Conservation (phyloP, 2,797 vertebrate species). For the Sebastes hubbsi region DNA sequence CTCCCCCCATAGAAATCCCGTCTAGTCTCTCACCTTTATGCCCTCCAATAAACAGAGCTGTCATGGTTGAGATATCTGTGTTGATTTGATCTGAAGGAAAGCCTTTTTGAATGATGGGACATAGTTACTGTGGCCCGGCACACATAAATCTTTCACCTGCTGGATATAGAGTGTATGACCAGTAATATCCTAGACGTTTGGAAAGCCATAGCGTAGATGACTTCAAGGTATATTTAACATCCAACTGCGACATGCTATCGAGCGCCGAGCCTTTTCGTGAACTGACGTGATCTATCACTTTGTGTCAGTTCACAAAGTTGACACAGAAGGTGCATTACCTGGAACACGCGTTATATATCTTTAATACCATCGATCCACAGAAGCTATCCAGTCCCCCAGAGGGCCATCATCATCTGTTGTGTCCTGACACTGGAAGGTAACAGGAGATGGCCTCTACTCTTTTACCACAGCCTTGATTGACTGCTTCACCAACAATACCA, state of each 20-base stretch:
- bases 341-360: background rate
- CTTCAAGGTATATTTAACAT: conserved; percentile 43
- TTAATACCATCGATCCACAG: conserved; percentile 6
- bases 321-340: background rate
- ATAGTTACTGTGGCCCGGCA: background rate
- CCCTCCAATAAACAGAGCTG: conserved; percentile 69
- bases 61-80: conserved; percentile 59
- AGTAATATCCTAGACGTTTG: background rate
- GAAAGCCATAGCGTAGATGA: conserved; percentile 24
- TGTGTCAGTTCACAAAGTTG: background rate
- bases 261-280: background rate
- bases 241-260: background rate
- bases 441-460: conserved; percentile 36
- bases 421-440: conserved; percentile 45
- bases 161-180: conserved; percentile 5
- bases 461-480: conserved; percentile 52
- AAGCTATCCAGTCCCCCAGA: background rate
- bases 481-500: conserved; percentile 58
- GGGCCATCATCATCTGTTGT: conserved; percentile 15
- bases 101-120: conserved; percentile 60
- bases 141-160: conserved; percentile 55
- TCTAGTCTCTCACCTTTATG: conserved; percentile 64
- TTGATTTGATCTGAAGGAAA: conserved; percentile 57
- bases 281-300: background rate
- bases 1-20: conserved; percentile 34